A percentile compares a stretch with the other conserved stretches of the same genome.
Conservation (phyloP, 2,888 invertebrate species). For the Drosophila picticornis region DNA sequence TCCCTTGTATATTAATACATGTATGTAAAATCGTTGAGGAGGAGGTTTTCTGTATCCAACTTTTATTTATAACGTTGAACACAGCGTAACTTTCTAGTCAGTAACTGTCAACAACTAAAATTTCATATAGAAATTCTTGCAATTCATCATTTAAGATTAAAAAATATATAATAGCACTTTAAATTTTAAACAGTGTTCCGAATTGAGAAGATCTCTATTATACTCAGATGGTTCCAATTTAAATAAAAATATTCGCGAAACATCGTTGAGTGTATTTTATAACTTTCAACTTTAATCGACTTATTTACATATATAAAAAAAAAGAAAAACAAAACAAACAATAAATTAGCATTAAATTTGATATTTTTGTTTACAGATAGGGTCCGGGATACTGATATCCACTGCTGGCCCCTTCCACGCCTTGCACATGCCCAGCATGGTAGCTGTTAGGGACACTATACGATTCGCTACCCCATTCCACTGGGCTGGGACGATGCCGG, state of each 20-base stretch:
- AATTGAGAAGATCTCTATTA: background rate
- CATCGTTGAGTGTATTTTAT: background rate
- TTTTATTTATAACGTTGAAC: background rate
- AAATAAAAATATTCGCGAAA: background rate
- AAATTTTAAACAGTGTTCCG: background rate
- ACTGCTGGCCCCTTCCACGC: slow-evolving; percentile 61
- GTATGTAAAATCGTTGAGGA: background rate
- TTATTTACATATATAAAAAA: slow-evolving; percentile 22
- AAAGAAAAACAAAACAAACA: slow-evolving; percentile 48
- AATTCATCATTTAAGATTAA: background rate
- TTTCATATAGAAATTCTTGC: background rate
- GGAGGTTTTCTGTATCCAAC: background rate
- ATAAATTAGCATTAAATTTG: slow-evolving; percentile 40
- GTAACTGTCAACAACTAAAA: background rate
- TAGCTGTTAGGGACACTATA: slow-evolving; percentile 82
- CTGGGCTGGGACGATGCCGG: slow-evolving; percentile 51
- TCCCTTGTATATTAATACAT: background rate
- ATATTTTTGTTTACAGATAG: slow-evolving; percentile 45
- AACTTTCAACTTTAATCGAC: slow-evolving; percentile 34
- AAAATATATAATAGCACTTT: background rate
- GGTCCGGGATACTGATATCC: slow-evolving; percentile 75
- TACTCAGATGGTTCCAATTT: background rate
- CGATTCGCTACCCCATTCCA: slow-evolving; percentile 49
- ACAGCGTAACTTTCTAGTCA: background rate
- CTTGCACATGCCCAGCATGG: slow-evolving; percentile 79